Evolutionary conservation across 2,888 invertebrate genomes (phyloP), one percentile per base, ranked within the genome.

Genomic region (Alloscopus bannaensis): DNA sequence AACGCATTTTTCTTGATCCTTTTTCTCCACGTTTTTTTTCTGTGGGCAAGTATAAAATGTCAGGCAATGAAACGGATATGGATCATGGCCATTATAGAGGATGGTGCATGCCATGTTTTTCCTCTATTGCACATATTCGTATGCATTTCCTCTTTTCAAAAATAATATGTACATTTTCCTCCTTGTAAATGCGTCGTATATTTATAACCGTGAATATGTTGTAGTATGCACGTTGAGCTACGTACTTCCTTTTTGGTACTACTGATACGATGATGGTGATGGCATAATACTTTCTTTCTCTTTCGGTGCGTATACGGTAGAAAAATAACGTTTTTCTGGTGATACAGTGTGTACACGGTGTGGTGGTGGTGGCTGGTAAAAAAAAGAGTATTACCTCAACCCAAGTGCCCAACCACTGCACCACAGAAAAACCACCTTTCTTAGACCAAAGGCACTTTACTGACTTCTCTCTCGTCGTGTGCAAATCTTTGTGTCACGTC

Each of bases 401-500:
- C 13, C 40, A 40, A 40, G 13, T 40, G 40, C 40, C n/a, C n/a
- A n/a, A n/a, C n/a, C n/a, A n/a, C 40, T 40, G 40, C 40, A 11
- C 8, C 13, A 40, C 40, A 40, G 40, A n/a, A n/a, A n/a, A n/a
- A n/a, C n/a, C n/a, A n/a, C n/a, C n/a, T n/a, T n/a, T n/a, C n/a
- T n/a, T n/a, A n/a, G n/a, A n/a, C 13, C 59, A 47, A 31, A 62
- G 60, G 62, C 52, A 64, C 40, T 64, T 65, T 72, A 52, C 62
- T 77, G 78, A 78, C 78, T 78, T 66, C 71, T 77, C 79, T 72
- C 65, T n/a, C 79, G 65, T 77, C 82, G 81, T 86, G 86, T 85
- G 86, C 86, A 86, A 86, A 86, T 86, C 86, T 86, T 84, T 85
- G 84, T 86, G 84, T 84, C 86, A 86, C 84, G 83, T 83, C 82